These are phyloP conservation scores for Protomyctophum bolini DNA, from an alignment of 2,113 vertebrate species.

Conservation along the genomic window DNA sequence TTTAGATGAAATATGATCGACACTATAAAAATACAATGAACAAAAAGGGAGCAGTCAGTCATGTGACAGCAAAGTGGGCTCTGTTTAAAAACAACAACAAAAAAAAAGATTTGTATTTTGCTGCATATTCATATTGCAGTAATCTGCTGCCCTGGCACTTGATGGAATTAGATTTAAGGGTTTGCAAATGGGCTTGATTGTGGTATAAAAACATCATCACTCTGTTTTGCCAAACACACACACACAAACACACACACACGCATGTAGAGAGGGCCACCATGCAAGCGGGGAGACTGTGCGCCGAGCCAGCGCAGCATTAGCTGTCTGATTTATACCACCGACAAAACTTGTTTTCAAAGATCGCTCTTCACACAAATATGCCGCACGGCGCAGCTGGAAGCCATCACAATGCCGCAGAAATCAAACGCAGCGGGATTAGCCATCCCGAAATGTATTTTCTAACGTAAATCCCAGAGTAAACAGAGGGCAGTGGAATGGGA, in stretches of 20 bases:
- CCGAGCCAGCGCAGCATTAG: slow-evolving; percentile 71
- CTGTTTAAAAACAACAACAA: slow-evolving; percentile 1
- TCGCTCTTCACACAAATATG: slow-evolving; percentile 73
- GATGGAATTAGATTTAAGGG: slow-evolving; percentile 68
- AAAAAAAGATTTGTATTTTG: slow-evolving; percentile 22
- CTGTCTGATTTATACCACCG: slow-evolving; percentile 71
- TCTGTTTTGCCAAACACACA: slow-evolving; percentile 67
- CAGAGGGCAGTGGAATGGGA: slow-evolving; percentile 63
- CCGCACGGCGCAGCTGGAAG: slow-evolving; percentile 73
- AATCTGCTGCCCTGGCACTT: slow-evolving; percentile 51
- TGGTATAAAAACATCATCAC: slow-evolving; percentile 69
- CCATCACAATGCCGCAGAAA: slow-evolving; percentile 71
- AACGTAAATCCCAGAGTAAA: slow-evolving; percentile 76
- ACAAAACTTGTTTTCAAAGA: slow-evolving; percentile 78
- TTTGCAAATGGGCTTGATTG: slow-evolving; percentile 74
- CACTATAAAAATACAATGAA: slow-evolving; percentile 51
- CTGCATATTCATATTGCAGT: slow-evolving; percentile 55
- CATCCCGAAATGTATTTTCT: slow-evolving; percentile 74
- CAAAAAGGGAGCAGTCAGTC: slow-evolving; percentile 27
- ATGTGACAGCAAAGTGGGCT: neutral
- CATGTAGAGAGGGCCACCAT: slow-evolving; percentile 64
- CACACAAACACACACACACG: slow-evolving; percentile 41
- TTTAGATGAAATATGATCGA: slow-evolving; percentile 49
- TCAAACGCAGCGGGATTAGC: slow-evolving; percentile 72
- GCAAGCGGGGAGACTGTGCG: slow-evolving; percentile 62